Conservation (phyloP, 2,888 invertebrate genomes). For the Schrankia costaestrigalis region DNA sequence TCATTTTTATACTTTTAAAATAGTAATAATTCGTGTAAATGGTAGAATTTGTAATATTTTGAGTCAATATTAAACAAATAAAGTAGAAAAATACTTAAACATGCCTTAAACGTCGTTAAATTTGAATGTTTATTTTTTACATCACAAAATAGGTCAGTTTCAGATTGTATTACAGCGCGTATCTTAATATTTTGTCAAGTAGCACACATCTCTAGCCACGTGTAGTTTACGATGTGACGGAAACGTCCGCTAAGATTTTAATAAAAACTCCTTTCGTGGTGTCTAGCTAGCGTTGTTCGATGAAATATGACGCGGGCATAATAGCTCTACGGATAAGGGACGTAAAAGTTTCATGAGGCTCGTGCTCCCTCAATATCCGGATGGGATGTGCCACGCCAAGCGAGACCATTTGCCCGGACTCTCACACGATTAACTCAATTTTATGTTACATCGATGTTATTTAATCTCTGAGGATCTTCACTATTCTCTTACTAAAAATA, state of each 20-base stretch:
- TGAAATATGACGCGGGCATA: constrained; percentile 44
- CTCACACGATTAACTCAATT: constrained; percentile 32
- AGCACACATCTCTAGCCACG: constrained; percentile 24
- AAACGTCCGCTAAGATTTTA: constrained; percentile 35
- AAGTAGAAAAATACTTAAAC: too few relatives aligned
- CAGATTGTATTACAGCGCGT: constrained; percentile 6
- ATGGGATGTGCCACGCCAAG: constrained; percentile 24
- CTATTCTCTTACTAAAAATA: neutral
- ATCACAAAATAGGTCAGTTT: constrained; percentile 2
- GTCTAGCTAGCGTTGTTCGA: constrained; percentile 30
- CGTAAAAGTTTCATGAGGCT: constrained; percentile 53
- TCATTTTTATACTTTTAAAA: too few relatives aligned
- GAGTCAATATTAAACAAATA: too few relatives aligned
- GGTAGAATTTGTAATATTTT: too few relatives aligned
- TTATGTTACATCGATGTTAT: constrained; percentile 26
- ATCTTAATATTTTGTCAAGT: constrained; percentile 16
- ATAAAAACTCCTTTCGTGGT: constrained; percentile 35
- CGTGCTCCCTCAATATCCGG: constrained; percentile 41
- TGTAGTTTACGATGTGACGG: constrained; percentile 41
- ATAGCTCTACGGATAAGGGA: constrained; percentile 43
- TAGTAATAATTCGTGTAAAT: too few relatives aligned
- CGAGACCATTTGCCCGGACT: constrained; percentile 24
- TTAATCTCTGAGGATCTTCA: constrained; percentile 4
- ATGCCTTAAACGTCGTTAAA: too few relatives aligned
- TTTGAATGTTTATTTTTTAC: constrained; percentile 17